phyloP scores from a whole-genome alignment of 2,113 vertebrate species.

The Pseudorectes ferrugineus region DNA sequence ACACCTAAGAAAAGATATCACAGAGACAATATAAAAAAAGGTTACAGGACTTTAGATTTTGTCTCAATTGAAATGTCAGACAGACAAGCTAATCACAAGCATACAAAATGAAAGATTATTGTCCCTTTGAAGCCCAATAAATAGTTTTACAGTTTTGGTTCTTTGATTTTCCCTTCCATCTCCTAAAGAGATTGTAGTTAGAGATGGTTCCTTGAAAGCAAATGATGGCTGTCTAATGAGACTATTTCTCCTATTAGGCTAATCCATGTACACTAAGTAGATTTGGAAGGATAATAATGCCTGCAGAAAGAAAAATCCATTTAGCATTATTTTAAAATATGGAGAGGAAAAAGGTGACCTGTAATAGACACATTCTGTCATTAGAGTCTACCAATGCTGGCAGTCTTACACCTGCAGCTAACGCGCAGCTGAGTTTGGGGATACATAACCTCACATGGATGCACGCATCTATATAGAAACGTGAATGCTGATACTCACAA shows the following conservation, averaged over 20 bases:
- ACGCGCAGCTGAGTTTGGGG: accelerated
- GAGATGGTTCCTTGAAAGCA: background rate
- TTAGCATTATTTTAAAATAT: background rate
- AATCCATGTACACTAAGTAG: background rate
- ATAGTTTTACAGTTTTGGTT: background rate
- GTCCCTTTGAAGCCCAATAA: background rate
- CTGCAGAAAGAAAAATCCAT: background rate
- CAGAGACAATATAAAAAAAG: background rate
- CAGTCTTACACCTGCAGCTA: background rate
- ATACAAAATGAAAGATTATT: background rate
- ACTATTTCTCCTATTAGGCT: background rate
- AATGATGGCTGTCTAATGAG: background rate
- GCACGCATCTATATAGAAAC: background rate
- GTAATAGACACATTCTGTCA: background rate
- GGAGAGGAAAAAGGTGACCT: background rate
- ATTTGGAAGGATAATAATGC: background rate
- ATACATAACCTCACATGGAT: background rate
- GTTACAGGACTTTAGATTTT: background rate
- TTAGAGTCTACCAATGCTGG: background rate
- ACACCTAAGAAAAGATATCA: background rate
- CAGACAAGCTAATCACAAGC: background rate
- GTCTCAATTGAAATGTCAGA: constrained; percentile 9
- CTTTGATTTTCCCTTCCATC: background rate
- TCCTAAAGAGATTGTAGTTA: background rate
- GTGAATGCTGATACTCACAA: background rate